These are phyloP conservation scores for Dunckerocampus dactyliophorus DNA, from an alignment of 2,113 vertebrate genomes.

Conservation along the genomic window DNA sequence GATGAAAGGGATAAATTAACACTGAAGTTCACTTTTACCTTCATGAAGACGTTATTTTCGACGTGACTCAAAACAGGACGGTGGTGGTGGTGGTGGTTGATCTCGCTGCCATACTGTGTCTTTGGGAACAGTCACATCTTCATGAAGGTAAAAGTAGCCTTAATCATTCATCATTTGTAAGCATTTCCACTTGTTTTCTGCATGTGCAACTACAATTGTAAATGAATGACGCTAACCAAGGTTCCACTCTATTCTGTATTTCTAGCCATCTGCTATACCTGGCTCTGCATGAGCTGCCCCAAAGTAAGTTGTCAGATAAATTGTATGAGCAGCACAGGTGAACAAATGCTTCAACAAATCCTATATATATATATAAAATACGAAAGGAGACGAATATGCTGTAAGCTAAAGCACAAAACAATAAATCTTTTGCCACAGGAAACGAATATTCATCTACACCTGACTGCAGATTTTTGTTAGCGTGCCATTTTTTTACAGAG, in stretches of 20 bases:
- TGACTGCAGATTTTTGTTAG: conserved; percentile 28
- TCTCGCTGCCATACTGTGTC: no score
- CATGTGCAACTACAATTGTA: no score
- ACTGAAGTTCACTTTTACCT: no score
- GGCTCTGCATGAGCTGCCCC: not conserved
- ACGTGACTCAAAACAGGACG: no score
- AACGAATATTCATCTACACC: conserved; percentile 36
- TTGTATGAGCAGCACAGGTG: conserved; percentile 2
- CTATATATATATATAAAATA: not conserved
- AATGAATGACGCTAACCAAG: no score
- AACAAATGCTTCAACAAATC: conserved; percentile 7
- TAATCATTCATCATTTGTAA: no score
- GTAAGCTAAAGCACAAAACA: conserved; percentile 12
- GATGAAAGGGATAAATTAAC: no score
- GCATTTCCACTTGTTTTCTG: no score
- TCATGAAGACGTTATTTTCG: no score
- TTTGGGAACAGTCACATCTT: no score
- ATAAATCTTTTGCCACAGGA: not conserved
- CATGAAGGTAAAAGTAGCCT: no score
- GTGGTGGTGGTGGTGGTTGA: no score
- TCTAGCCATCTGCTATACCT: not conserved
- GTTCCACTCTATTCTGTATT: not conserved
- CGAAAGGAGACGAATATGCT: conserved; percentile 9
- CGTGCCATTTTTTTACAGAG: conserved; percentile 14
- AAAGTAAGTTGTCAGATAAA: conserved; percentile 1